Percentiles rank a stretch among this genome's conserved stretches.
These are phyloP conservation scores for Falco biarmicus DNA, from an alignment of 2,797 vertebrate genomes.

Conservation along the genomic window DNA sequence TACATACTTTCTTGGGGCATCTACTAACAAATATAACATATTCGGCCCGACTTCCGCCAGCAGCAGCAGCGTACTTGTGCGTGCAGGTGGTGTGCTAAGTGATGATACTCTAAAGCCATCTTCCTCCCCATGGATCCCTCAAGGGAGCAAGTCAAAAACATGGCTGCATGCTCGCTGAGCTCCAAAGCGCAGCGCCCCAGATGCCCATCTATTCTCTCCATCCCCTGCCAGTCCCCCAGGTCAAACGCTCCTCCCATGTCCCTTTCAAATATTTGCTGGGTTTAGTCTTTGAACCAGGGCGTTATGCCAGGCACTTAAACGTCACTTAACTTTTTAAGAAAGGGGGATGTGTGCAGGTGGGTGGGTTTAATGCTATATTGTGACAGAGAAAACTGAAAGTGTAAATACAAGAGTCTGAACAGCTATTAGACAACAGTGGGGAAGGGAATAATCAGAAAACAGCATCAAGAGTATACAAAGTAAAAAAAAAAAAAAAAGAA, in stretches of 20 bases:
- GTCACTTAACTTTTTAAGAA: neutral
- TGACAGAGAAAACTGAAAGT: neutral
- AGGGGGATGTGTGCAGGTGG: too few species aligned
- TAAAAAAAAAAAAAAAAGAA: neutral
- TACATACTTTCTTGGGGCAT: neutral
- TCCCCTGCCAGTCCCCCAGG: too few species aligned
- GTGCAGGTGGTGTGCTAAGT: neutral
- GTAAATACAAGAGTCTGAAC: neutral
- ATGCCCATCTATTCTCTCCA: neutral
- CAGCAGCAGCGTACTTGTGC: neutral
- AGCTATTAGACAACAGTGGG: neutral
- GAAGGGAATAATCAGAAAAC: neutral
- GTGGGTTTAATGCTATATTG: fast-evolving
- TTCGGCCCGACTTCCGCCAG: neutral
- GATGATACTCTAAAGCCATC: neutral
- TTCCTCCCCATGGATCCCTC: neutral
- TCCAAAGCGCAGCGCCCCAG: neutral
- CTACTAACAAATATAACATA: neutral
- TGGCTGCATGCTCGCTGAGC: fast-evolving
- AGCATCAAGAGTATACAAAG: neutral
- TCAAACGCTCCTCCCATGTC: neutral
- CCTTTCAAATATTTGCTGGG: neutral
- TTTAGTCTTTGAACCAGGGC: neutral
- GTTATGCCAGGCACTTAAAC: neutral
- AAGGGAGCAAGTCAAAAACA: neutral